phyloP scores from a whole-genome alignment of 2,797 vertebrate species.

The Glyptemys insculpta region DNA sequence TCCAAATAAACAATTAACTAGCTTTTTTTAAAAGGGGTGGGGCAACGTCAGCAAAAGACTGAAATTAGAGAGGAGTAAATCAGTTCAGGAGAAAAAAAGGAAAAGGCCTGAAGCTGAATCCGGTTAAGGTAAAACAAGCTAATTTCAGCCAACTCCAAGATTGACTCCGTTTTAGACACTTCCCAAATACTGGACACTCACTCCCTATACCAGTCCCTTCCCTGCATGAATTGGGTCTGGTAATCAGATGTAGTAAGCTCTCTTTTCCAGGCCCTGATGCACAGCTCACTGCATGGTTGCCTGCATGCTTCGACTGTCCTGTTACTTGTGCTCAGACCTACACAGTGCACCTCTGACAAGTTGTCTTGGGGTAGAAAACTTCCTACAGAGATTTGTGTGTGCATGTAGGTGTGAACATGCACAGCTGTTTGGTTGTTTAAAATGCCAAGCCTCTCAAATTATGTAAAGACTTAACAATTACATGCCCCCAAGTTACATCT shows the following conservation, averaged over 20 bases:
- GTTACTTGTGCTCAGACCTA: neutral
- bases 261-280: neutral
- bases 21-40: constrained; percentile 24
- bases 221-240: neutral
- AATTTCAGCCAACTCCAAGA: neutral
- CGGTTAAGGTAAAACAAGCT: neutral
- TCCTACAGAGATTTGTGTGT: neutral
- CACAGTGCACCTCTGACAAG: neutral
- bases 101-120: neutral
- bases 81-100: neutral
- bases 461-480: fast-evolving
- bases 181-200: neutral
- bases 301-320: neutral
- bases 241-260: constrained; percentile 23
- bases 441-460: fast-evolving
- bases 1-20: neutral
- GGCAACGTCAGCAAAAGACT: constrained; percentile 12
- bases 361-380: neutral
- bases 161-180: neutral
- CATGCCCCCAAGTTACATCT: neutral
- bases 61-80: constrained; percentile 36
- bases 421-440: neutral
- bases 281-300: constrained; percentile 5
- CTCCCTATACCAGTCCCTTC: neutral
- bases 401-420: neutral